A percentile compares a stretch with the other conserved stretches of the same genome.
Conservation (phyloP, 2,888 invertebrate genomes). For the Oithona nana region DNA sequence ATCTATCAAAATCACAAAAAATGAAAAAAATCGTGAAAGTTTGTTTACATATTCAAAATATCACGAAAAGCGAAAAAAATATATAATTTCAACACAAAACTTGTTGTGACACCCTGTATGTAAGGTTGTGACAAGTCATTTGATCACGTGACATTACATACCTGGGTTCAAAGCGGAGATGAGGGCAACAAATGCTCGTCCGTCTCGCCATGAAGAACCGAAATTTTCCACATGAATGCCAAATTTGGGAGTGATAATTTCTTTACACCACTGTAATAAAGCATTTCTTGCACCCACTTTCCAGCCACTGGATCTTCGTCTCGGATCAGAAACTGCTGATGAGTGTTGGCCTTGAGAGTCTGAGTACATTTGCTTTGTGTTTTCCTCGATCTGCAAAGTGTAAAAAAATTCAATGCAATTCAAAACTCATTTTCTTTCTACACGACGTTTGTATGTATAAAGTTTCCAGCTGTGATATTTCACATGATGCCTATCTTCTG, state of each 20-base stretch:
- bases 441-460: too few species aligned
- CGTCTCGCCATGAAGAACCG: conserved; percentile 87
- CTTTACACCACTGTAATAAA: conserved; percentile 80
- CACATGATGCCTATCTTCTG: too few species aligned
- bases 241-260: conserved; percentile 54
- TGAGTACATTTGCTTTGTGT: conserved; percentile 42
- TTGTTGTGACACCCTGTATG: too few species aligned
- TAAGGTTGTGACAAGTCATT: too few species aligned
- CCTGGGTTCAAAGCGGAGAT: conserved; percentile 86
- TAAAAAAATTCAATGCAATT: too few species aligned
- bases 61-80: too few species aligned
- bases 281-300: conserved; percentile 79
- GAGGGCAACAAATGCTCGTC: conserved; percentile 80
- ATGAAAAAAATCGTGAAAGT: not conserved
- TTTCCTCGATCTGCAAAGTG: conserved; percentile 67
- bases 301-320: conserved; percentile 40
- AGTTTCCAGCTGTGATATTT: too few species aligned
- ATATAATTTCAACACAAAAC: too few species aligned
- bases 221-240: conserved; percentile 60
- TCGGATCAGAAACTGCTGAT: not conserved
- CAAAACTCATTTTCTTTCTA: too few species aligned
- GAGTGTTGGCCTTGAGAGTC: not conserved
- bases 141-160: conserved; percentile 54
- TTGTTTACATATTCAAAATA: too few species aligned
- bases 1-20: too few species aligned